Evolutionary conservation across 2,888 invertebrate genomes (phyloP).

Genomic region (Chymomyza caudatula): DNA sequence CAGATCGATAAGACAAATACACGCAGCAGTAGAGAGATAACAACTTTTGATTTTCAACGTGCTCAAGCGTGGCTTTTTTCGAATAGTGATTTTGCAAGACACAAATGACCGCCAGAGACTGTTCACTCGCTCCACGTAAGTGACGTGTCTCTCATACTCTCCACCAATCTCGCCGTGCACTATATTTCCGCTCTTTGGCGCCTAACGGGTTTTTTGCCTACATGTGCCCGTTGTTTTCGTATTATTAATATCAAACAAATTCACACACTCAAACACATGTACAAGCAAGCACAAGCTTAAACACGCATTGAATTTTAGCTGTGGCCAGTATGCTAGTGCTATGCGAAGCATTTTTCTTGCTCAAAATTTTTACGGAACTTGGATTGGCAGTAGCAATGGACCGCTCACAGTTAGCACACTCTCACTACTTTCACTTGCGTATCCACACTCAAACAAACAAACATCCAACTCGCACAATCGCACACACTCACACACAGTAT

Average conservation of each 20-base stretch:
- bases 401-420: slow-evolving; percentile 36
- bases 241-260: slow-evolving; percentile 32
- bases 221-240: slow-evolving; percentile 16
- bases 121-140: not conserved
- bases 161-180: not conserved
- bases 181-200: slow-evolving; percentile 7
- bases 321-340: not conserved
- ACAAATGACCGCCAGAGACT: not conserved
- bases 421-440: slow-evolving; percentile 60
- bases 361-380: slow-evolving; percentile 53
- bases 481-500: slow-evolving; percentile 7
- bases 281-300: not conserved
- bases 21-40: slow-evolving; percentile 41
- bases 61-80: slow-evolving; percentile 45
- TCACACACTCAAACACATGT: slow-evolving; percentile 10
- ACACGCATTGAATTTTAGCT: not conserved
- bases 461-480: not conserved
- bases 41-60: slow-evolving; percentile 29
- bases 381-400: slow-evolving; percentile 21
- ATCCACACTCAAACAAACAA: slow-evolving; percentile 7
- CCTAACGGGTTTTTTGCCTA: slow-evolving; percentile 57
- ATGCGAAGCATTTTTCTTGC: slow-evolving; percentile 32
- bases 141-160: slow-evolving; percentile 52
- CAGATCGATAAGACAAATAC: not conserved
- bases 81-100: not conserved